These are phyloP conservation scores for Brachynemurus nebulosus DNA, from an alignment of 2,888 invertebrate genomes.

Conservation along the genomic window DNA sequence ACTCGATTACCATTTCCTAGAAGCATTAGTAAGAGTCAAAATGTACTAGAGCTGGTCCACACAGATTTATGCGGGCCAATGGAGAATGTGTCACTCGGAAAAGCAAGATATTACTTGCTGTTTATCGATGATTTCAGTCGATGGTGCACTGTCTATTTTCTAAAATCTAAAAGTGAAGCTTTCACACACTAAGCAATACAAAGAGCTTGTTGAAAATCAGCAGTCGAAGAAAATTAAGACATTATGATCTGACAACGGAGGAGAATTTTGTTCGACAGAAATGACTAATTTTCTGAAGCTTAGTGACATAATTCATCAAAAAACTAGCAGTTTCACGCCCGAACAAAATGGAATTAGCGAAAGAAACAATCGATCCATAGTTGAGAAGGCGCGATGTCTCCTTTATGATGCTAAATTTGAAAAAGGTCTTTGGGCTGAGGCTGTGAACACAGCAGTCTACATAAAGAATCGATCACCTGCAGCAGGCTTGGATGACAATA, in stretches of 20 bases:
- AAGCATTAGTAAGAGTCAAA: not conserved
- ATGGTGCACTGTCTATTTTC: conserved; percentile 16
- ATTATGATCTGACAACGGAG: conserved; percentile 20
- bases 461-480: conserved; percentile 17
- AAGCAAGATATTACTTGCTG: conserved; percentile 18
- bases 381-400: conserved; percentile 14
- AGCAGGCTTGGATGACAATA: conserved; percentile 12
- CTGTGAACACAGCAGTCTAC: conserved; percentile 17
- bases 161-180: conserved; percentile 19
- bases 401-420: conserved; percentile 8
- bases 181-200: conserved; percentile 17
- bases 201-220: conserved; percentile 18
- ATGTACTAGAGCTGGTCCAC: conserved; percentile 16
- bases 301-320: conserved; percentile 13
- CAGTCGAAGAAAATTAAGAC: conserved; percentile 18
- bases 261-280: conserved; percentile 17
- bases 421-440: conserved; percentile 9
- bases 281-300: conserved; percentile 15
- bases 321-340: conserved; percentile 11
- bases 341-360: conserved; percentile 15
- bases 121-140: conserved; percentile 16
- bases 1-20: not conserved
- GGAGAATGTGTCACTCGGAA: conserved; percentile 15
- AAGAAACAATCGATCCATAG: conserved; percentile 13
- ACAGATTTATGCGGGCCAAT: conserved; percentile 19